Conservation (phyloP, 2,113 vertebrate genomes). For the Myotis lucifugus region DNA sequence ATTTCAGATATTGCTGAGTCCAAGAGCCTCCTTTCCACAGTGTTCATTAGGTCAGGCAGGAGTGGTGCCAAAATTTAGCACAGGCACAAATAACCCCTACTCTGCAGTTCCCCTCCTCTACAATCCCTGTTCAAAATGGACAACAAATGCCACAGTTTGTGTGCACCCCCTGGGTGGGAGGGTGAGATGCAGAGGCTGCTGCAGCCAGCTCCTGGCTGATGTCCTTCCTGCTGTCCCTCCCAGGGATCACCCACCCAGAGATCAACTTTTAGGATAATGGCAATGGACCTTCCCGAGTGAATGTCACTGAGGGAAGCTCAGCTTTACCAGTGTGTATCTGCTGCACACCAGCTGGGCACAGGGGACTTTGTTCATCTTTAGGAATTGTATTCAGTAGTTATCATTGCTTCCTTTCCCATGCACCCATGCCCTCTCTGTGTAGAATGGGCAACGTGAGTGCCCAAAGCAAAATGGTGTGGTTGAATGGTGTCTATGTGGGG, state of each 20-base stretch:
- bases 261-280: neutral
- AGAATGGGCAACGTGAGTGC: neutral
- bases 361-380: neutral
- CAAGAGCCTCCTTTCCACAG: neutral
- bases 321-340: neutral
- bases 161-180: neutral
- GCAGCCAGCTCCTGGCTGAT: neutral
- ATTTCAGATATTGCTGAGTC: neutral
- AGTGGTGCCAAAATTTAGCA: neutral
- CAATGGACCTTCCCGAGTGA: neutral
- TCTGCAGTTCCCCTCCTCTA: neutral
- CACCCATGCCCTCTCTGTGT: neutral
- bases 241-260: neutral
- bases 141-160: neutral
- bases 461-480: neutral
- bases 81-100: too few species aligned
- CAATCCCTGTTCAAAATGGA: neutral
- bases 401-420: neutral
- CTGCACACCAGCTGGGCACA: neutral
- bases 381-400: neutral
- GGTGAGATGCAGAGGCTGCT: neutral
- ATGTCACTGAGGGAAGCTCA: neutral
- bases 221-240: neutral
- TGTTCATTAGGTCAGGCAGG: neutral
- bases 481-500: neutral